Evolutionary conservation across 2,113 vertebrate genomes (phyloP), one percentile per base, ranked within the genome.

Genomic region (Apaloderma vittatum): DNA sequence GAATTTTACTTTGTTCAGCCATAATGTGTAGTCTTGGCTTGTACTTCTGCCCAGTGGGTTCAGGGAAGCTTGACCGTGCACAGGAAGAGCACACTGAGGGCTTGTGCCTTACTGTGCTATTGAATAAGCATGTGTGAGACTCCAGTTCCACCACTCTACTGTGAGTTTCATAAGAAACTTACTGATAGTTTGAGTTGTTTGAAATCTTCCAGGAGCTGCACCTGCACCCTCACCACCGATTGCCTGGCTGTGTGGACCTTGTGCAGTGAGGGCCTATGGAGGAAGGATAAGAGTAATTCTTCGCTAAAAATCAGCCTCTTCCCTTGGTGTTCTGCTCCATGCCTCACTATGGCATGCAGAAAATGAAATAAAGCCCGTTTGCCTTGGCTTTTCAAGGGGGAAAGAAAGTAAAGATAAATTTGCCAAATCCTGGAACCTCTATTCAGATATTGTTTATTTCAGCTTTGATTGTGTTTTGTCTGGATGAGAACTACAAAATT

Each of bases 1-100:
- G 40, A 63, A 18, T 86, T 79, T 58, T 77, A 30, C 20, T 93
- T 88, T 84, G 8, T 87, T 78, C 82, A 82, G 52, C 67, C 46
- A 59, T 80, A 86, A 79, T 72, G 34, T 71, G 18, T 32, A 46
- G 17, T 58, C 12, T 83, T 58, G 37, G 5, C 6, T 77, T 34
- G 32, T n/a, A 16, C 6, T 46, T 54, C 45, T 65, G 21, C 12
- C 34, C 34, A 65, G 4, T 0, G 6, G 16, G 19, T 0, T 3
- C 5, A 51, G 17, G 23, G 14, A 87, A 55, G 8, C 4, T 43
- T 37, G 26, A 2, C 20, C 30, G 8, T 87, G 15, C 34, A 19
- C 62, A 34, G 15, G 12, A 87, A 72, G 19, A 20, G 8, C 15
- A 32, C 7, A 23, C 9, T 29, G 12, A 43, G 10, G 29, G 16